A percentile compares a stretch with the other conserved stretches of the same genome.
These are phyloP conservation scores for Hydrolagus affinis DNA, from an alignment of 2,113 vertebrate genomes.

Conservation along the genomic window DNA sequence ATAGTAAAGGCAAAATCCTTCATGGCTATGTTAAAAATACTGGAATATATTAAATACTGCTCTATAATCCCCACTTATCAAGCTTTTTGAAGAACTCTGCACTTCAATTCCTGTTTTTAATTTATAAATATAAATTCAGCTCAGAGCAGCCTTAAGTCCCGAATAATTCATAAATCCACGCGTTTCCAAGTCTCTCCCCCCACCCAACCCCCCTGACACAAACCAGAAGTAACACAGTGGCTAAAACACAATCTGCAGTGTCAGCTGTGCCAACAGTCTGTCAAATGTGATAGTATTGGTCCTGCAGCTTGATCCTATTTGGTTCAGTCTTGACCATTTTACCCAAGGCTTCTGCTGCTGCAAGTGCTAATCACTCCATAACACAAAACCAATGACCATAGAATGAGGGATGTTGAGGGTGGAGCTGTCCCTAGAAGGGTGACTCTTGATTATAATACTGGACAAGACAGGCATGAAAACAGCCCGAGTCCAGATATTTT, in stretches of 20 bases:
- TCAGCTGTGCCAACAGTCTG: background rate
- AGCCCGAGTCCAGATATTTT: too few relatives aligned
- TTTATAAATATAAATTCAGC: background rate
- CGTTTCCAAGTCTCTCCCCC: background rate
- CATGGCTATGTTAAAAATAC: background rate
- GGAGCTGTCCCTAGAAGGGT: too few relatives aligned
- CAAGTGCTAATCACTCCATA: too few relatives aligned
- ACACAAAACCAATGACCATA: too few relatives aligned
- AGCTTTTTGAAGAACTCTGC: background rate
- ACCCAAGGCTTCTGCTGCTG: too few relatives aligned
- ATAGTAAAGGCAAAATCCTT: conserved; percentile 1
- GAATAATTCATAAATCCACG: conserved; percentile 1
- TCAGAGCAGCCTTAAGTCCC: background rate
- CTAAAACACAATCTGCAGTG: background rate
- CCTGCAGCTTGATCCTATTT: background rate
- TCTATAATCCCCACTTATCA: background rate
- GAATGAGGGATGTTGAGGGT: too few relatives aligned
- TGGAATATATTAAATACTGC: background rate
- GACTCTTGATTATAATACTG: too few relatives aligned
- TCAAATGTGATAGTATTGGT: background rate
- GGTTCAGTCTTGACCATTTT: too few relatives aligned
- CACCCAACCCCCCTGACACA: background rate
- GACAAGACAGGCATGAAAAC: too few relatives aligned
- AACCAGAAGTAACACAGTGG: background rate
- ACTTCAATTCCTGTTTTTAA: background rate